Percentiles rank a stretch among this genome's conserved stretches.
These are phyloP conservation scores for Smutsia temminckii DNA, from an alignment of 2,797 vertebrate genomes.

Conservation along the genomic window DNA sequence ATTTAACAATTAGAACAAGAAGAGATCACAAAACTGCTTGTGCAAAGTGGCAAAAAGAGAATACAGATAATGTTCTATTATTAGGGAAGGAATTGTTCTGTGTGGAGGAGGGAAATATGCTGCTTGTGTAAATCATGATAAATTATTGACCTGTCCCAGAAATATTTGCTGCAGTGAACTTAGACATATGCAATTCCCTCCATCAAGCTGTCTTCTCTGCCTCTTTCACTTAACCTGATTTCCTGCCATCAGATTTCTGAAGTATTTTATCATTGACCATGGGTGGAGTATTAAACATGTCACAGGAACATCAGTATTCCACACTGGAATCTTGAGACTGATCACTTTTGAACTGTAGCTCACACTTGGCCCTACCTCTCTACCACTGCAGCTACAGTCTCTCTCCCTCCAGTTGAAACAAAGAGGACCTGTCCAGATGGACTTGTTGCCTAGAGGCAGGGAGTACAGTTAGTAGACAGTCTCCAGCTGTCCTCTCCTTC, in stretches of 20 bases:
- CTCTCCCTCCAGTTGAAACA: neutral
- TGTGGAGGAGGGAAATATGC: neutral
- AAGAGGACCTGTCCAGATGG: neutral
- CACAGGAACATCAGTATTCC: neutral
- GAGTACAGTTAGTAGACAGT: neutral
- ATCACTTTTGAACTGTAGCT: neutral
- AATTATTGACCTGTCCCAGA: neutral
- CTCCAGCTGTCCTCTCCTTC: neutral
- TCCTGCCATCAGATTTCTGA: neutral
- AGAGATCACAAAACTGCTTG: neutral
- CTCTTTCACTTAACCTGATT: neutral
- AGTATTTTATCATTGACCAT: neutral
- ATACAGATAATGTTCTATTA: neutral
- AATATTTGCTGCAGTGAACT: conserved; percentile 28
- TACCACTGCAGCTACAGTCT: neutral
- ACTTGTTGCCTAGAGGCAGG: neutral
- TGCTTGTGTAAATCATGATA: conserved; percentile 6
- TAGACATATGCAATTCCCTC: neutral
- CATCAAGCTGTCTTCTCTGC: neutral
- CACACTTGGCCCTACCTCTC: neutral
- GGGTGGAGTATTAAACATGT: neutral
- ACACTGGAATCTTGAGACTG: neutral
- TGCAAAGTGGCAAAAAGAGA: conserved; percentile 5
- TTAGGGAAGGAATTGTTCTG: neutral
- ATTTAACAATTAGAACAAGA: conserved; percentile 22